These are phyloP conservation scores for Junonia oenone DNA, from an alignment of 2,888 invertebrate genomes.

Conservation along the genomic window DNA sequence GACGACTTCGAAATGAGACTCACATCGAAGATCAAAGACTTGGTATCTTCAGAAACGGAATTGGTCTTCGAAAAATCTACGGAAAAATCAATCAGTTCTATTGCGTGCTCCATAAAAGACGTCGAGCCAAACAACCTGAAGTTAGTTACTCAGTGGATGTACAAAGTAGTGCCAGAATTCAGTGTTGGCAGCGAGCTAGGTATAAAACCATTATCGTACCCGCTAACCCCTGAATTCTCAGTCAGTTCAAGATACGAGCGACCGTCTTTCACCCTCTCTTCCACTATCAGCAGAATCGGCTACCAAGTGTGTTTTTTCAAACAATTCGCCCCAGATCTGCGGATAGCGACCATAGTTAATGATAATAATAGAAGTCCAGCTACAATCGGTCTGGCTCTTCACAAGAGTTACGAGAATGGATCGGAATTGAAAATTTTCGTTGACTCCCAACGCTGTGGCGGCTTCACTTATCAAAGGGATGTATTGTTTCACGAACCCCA, in stretches of 20 bases:
- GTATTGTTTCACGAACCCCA: constrained; percentile 55
- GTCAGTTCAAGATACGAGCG: constrained; percentile 58
- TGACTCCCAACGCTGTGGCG: constrained; percentile 65
- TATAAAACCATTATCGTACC: constrained; percentile 48
- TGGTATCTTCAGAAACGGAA: constrained; percentile 67
- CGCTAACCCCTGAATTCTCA: constrained; percentile 51
- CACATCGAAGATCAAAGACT: constrained; percentile 60
- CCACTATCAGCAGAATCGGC: constrained; percentile 56
- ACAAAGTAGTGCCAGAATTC: constrained; percentile 52
- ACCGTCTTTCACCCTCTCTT: constrained; percentile 49
- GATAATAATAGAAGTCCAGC: constrained; percentile 48
- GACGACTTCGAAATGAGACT: constrained; percentile 54
- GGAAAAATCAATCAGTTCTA: constrained; percentile 47
- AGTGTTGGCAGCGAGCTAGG: constrained; percentile 58
- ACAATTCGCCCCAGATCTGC: constrained; percentile 53
- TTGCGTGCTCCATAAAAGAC: constrained; percentile 55
- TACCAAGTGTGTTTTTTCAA: constrained; percentile 63
- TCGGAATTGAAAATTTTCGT: constrained; percentile 66
- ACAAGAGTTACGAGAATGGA: constrained; percentile 55
- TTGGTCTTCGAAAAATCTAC: constrained; percentile 54
- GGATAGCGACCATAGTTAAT: constrained; percentile 58
- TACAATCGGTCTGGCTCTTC: constrained; percentile 55
- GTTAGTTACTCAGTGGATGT: constrained; percentile 62
- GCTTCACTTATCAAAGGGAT: constrained; percentile 64
- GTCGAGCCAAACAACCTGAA: constrained; percentile 59